Evolutionary conservation across 2,888 invertebrate species (phyloP), one percentile per base, ranked within the genome.

Genomic region (Cremastobaeus sp.): DNA sequence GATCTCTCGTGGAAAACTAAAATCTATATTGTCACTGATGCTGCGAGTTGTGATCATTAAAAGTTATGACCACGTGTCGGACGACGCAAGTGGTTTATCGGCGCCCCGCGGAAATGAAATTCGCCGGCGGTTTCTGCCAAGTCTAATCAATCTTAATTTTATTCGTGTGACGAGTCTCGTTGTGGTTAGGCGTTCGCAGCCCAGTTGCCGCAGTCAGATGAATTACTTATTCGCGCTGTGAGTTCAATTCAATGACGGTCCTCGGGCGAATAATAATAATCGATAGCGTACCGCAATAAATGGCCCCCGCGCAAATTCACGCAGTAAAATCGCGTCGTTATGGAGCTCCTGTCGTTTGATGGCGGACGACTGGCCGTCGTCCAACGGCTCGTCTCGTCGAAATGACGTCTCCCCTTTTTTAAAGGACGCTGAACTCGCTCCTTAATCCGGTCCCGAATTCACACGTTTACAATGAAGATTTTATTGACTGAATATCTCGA

Each of bases 401-500:
- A 69, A 64, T 71, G 72, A 66, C 78, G 75, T 69, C 60, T 50
- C 59, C 50, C 17, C 25, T 39, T 45, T 59, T 47, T 59, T 52
- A n/a, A 43, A 41, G 48, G 37, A n/a, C 32, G n/a, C 32, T 37
- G 66, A 57, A 66, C 57, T 20, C 43, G 14, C 12, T 14, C n/a
- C 18, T 35, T 20, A 17, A 60, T 30, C 20, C 32, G 43, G 34
- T 43, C 17, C 48, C 41, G 66, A 39, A 57, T 48, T 37, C 17
- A 66, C 43, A 65, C 28, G 28, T n/a, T n/a, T n/a, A n/a, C n/a
- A n/a, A n/a, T n/a, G n/a, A n/a, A n/a, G n/a, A n/a, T n/a, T n/a
- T n/a, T n/a, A n/a, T n/a, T n/a, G n/a, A n/a, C n/a, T n/a, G n/a
- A n/a, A n/a, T n/a, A n/a, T n/a, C n/a, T n/a, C n/a, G n/a, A n/a